Evolutionary conservation across 1,140 invertebrate species (phyloP).

Genomic region (Tigriopus japonicus): DNA sequence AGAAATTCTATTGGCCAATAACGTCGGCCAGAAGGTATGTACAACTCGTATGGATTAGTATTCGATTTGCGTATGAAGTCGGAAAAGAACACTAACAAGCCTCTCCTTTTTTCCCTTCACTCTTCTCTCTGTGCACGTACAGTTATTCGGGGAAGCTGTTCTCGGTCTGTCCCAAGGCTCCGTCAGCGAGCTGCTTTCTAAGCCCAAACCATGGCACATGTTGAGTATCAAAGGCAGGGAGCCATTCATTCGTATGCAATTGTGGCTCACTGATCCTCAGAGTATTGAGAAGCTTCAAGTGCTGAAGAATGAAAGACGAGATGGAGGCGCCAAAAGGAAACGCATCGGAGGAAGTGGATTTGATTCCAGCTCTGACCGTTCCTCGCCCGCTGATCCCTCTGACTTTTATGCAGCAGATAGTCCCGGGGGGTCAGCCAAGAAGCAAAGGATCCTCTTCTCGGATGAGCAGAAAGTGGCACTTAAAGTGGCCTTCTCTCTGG

Average conservation of each 20-base stretch:
- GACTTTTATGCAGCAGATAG: conserved; percentile 62
- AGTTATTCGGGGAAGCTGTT: conserved; percentile 90
- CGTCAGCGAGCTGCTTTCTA: conserved; percentile 86
- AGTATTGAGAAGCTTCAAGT: conserved; percentile 56
- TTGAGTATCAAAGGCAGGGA: conserved; percentile 92
- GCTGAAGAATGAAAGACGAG: conserved; percentile 72
- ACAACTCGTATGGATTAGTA: conserved; percentile 16
- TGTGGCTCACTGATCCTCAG: conserved; percentile 84
- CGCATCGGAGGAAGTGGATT: conserved; percentile 30
- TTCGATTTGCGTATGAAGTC: background rate
- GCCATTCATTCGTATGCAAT: conserved; percentile 93
- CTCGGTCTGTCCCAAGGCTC: conserved; percentile 88
- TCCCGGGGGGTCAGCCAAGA: conserved; percentile 42
- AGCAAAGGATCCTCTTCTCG: conserved; percentile 81
- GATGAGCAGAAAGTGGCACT: conserved; percentile 96
- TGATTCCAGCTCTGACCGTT: conserved; percentile 19
- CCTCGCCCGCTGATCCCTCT: conserved; percentile 65
- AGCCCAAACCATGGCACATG: conserved; percentile 98
- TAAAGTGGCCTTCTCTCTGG: conserved; percentile 72
- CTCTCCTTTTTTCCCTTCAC: background rate
- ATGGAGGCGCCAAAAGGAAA: conserved; percentile 58
- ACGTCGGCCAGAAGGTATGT: conserved; percentile 79
- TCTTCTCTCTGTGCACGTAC: conserved; percentile 19
- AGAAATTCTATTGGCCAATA: conserved; percentile 84
- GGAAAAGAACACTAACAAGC: background rate